Percentiles rank a stretch among this genome's conserved stretches.
These are phyloP conservation scores for Philereme transversata DNA, from an alignment of 2,888 invertebrate genomes.

Conservation along the genomic window DNA sequence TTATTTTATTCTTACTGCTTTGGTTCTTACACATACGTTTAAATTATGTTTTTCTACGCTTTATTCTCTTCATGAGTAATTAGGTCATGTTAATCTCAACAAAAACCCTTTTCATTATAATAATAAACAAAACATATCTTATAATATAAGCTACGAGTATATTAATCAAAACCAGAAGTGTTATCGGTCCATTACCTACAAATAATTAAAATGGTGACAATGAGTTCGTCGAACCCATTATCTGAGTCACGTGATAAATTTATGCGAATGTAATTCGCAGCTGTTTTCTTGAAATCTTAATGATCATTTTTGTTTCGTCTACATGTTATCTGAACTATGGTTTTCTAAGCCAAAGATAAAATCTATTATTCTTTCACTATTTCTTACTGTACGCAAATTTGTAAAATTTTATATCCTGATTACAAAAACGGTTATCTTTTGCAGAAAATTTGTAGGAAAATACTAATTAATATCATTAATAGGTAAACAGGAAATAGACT, in stretches of 20 bases:
- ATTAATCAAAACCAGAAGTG: conserved; percentile 18
- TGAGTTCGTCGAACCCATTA: conserved; percentile 61
- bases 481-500: too few species aligned
- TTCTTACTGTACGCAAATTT: too few species aligned
- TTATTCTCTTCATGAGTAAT: too few species aligned
- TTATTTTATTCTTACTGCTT: too few species aligned
- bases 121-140: conserved; percentile 1
- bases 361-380: too few species aligned
- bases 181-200: conserved; percentile 23
- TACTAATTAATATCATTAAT: too few species aligned
- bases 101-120: background rate
- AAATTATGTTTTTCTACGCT: too few species aligned
- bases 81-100: too few species aligned
- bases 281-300: conserved; percentile 44
- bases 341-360: conserved; percentile 4
- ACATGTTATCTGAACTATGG: conserved; percentile 13
- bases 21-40: too few species aligned
- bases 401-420: too few species aligned
- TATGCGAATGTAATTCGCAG: conserved; percentile 56
- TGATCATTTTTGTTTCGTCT: conserved; percentile 30
- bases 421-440: too few species aligned
- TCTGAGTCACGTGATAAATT: conserved; percentile 53
- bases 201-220: conserved; percentile 40
- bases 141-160: background rate
- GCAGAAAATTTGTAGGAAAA: too few species aligned